Base-by-base conservation (phyloP, 2,888 invertebrate species). In the Drosophila kokeensis region DNA sequence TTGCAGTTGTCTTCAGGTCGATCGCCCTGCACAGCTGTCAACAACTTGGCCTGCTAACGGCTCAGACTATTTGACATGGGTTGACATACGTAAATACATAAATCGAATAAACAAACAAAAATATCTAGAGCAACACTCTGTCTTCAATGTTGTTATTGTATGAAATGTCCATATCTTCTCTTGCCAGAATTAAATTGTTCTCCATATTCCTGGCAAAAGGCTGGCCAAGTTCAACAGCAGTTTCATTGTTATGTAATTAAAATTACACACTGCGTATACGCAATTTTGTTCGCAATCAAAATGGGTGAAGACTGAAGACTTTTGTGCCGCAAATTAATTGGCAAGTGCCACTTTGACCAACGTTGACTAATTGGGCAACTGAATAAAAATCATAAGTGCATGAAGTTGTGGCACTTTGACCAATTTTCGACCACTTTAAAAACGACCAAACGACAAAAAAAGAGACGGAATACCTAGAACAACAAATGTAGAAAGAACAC, bases 191-290 rank as follows among this genome's bases (percentile, higher is more conserved):
- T 65, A 40, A 69, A 73, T 69, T 79, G 63, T 53, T 66, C 7
- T 13, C 2, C 21, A 15, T 7, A 24, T 8, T 15, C 21, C 45
- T 67, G 71, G 53, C 55, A 67, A 57, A 60, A 70, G 38, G 50
- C 42, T 53, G 54, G 34, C 34, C 8, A 42, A 65, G 60, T 59
- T 74, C 42, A 69, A 74, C 70, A 72, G 74, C 70, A 60, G 67
- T 58, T 58, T 69, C 65, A 34, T 69, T 73, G 69, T 71, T 82
- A 69, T 87, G 75, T 71, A 74, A 82, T 84, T 85, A 80, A 82
- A 74, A 76, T 71, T 71, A 24, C 42, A 66, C 63, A 24, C 3
- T 53, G 59, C 77, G 83, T 82, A 82, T 85, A 53, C 71, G 79
- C 55, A 53, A 71, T 60, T 52, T 64, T 27, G 8, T 40, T 50